Conservation (phyloP, 2,888 invertebrate genomes). For the Trachelus stipa region DNA sequence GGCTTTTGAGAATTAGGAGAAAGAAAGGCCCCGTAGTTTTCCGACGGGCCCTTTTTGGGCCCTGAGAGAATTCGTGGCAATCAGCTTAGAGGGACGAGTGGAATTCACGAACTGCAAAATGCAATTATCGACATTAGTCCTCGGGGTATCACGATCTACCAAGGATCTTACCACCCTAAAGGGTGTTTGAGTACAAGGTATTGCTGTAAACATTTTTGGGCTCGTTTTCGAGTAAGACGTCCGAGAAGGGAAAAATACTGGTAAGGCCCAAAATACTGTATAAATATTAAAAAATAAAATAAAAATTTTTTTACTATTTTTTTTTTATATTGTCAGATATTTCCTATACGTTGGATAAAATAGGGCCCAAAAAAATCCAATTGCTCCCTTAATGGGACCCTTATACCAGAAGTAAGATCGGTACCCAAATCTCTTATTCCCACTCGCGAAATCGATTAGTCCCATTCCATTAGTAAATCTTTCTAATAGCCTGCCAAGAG, state of each 20-base stretch:
- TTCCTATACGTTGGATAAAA: not conserved
- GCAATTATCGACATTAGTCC: conserved; percentile 65
- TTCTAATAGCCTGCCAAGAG: not conserved
- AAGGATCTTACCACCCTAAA: conserved; percentile 42
- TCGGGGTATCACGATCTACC: conserved; percentile 63
- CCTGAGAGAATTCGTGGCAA: conserved; percentile 26
- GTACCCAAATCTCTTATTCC: not conserved
- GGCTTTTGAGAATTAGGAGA: too few species aligned
- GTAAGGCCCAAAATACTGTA: not conserved
- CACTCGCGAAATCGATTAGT: not conserved
- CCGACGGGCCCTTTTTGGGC: not conserved
- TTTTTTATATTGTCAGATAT: not conserved
- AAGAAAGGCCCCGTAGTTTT: not conserved
- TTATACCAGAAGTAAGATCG: not conserved
- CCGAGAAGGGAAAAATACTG: not conserved
- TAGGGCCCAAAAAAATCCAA: not conserved
- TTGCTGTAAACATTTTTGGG: not conserved
- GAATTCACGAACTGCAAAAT: conserved; percentile 65
- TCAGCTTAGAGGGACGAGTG: conserved; percentile 34
- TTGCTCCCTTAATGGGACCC: not conserved
- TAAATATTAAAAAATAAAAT: not conserved
- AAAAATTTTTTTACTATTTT: not conserved
- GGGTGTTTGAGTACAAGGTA: conserved; percentile 50
- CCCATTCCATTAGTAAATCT: not conserved
- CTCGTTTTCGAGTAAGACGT: not conserved